phyloP scores from a whole-genome alignment of 2,888 invertebrate species.

The Ormyrus thymus region DNA sequence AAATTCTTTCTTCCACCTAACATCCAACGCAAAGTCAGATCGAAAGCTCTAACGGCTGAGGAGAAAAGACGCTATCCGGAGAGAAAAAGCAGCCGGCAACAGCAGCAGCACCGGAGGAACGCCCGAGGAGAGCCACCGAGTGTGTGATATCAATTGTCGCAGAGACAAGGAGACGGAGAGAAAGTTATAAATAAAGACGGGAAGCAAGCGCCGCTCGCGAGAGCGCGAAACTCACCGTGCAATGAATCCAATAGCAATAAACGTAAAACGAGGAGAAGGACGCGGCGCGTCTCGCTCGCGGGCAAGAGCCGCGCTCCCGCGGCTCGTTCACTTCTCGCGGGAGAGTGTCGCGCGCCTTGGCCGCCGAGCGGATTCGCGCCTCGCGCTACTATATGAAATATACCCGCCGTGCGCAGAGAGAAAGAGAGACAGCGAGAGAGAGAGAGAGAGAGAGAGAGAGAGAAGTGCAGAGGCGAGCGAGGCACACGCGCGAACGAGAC shows the following conservation, averaged over 20 bases:
- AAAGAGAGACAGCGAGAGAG: constrained; percentile 43
- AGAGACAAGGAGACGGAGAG: not conserved
- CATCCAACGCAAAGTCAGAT: too few relatives aligned
- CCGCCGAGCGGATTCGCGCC: constrained; percentile 53
- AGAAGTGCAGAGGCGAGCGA: constrained; percentile 45
- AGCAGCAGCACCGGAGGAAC: constrained; percentile 4
- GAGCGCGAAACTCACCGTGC: constrained; percentile 65
- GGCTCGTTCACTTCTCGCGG: too few relatives aligned
- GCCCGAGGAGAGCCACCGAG: not conserved
- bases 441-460: constrained; percentile 51
- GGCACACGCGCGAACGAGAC: constrained; percentile 17
- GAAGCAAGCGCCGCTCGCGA: too few relatives aligned
- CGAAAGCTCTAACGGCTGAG: not conserved
- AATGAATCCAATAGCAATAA: constrained; percentile 74
- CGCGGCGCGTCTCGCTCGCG: too few relatives aligned
- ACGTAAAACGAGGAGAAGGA: constrained; percentile 55
- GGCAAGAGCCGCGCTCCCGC: too few relatives aligned
- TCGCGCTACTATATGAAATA: constrained; percentile 60
- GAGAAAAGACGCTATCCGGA: too few relatives aligned
- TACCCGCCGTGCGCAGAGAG: constrained; percentile 28
- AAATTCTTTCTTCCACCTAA: constrained; percentile 35
- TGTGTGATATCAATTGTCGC: constrained; percentile 16
- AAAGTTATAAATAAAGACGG: too few relatives aligned
- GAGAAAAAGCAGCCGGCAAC: constrained; percentile 20
- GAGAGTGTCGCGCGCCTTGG: constrained; percentile 3